phyloP scores from a whole-genome alignment of 2,888 invertebrate species.

The Protophormia terraenovae region DNA sequence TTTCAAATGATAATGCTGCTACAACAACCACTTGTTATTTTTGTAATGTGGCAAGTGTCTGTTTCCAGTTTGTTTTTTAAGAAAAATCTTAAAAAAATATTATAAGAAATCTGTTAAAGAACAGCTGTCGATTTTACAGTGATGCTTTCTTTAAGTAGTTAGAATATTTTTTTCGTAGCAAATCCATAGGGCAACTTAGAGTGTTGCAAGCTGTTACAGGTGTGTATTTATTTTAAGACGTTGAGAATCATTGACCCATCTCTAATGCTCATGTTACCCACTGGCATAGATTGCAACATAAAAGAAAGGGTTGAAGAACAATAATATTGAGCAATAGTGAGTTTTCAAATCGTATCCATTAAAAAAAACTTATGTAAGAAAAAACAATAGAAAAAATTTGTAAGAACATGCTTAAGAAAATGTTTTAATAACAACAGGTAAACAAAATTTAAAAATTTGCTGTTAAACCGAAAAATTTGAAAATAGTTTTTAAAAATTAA shows the following conservation, averaged over 20 bases:
- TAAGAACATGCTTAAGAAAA: too few species aligned
- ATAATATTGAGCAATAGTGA: too few species aligned
- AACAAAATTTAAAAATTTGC: too few species aligned
- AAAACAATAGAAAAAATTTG: too few species aligned
- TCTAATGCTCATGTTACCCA: background rate
- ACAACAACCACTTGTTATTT: slow-evolving; percentile 26
- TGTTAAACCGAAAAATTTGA: too few species aligned
- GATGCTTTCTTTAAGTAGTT: background rate
- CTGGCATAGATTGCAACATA: background rate
- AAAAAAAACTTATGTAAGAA: too few species aligned
- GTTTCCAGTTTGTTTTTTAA: background rate
- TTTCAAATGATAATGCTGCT: background rate
- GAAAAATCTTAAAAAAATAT: background rate
- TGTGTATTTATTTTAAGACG: background rate
- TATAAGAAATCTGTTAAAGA: background rate
- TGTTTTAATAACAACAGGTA: too few species aligned
- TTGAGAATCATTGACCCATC: background rate
- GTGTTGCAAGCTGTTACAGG: background rate
- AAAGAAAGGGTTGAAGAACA: background rate
- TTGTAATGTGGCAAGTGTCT: slow-evolving; percentile 11
- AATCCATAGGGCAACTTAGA: background rate
- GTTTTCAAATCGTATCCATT: too few species aligned
- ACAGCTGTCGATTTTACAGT: slow-evolving; percentile 9
- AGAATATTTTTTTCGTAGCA: background rate
- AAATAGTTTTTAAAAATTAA: too few species aligned